Base-by-base conservation (phyloP, 92 coral and sea anemone species). In the Paragorgia papillata region DNA sequence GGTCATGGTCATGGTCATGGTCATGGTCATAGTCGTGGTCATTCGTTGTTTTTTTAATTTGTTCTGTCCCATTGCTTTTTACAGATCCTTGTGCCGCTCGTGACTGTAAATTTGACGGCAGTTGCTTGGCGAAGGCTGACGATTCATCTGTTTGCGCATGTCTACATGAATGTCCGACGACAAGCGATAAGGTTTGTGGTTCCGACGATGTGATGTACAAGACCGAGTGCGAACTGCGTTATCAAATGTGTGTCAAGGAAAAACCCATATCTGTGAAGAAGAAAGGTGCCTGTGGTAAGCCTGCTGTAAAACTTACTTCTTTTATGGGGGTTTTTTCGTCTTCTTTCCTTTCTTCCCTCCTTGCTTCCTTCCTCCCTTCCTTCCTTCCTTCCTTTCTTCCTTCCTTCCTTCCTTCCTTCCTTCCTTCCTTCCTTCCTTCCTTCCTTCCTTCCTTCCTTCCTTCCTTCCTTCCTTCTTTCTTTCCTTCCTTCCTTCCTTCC, bases 221-320 rank as follows among this genome's bases (percentile, higher is more conserved):
- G 34, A 93, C 82, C 81, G 85, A 88, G 82, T 93, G 97, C 64
- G 75, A 80, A 22, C 86, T 90, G 86, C 81, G 66, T 31, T 84
- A 65, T 22, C 85, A 86, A 35, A 64, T 90, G 46, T 93, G 97
- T 77, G 74, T 69, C 19, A 59, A 53, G 22, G 81, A 83, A 80
- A 90, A 50, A 46, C 55, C 79, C 8, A 75, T 91, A 15, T 76
- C 66, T 17, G 63, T 75, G 39, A 64, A 58, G 57, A 88, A 66
- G 73, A 79, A 69, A 14, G 91, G 91, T 2, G 79, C 88, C 35
- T 93, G 97, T 71, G 92, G 97, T 90, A 87, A 48, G 63, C n/a
- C n/a, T n/a, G n/a, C 18, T 49, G 1, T 12, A 7, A 0, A 13
- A 22, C 7, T 67, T 37, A 37, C 4, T 37, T 37, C 43, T 4